Evolutionary conservation across 2,797 vertebrate species (phyloP), one percentile per base, ranked within the genome.

Genomic region (Trachops cirrhosus): DNA sequence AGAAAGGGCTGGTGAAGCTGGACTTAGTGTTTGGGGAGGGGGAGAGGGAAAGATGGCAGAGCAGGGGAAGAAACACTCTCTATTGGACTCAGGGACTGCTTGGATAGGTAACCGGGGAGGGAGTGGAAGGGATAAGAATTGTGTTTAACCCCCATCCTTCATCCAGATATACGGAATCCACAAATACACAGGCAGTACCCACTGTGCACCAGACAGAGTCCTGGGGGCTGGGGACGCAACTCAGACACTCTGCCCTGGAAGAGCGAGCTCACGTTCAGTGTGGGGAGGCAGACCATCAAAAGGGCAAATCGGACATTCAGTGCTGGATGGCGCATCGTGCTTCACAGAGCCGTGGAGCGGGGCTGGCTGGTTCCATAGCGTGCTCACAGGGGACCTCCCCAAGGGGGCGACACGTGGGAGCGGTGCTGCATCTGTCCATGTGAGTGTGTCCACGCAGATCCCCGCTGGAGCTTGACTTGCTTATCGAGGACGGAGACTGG

Each of bases 341-440:
- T 15, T 54, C 50, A 3, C 12, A 5, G 41, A 59, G 3, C 41
- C 3, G 0, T 34, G 44, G 48, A 12, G 18, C 29, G 3, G 67
- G 54, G 39, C 21, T 34, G 39, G 18, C 50, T 46, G 29, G 15
- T 18, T 48, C 26, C 19, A 0, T 12, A 34, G 21, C 22, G 37
- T 48, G 21, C 19, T 44, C 2, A 2, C 14, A 54, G 79, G 37
- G 48, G 67, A 16, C 14, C 48, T 34, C 68, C 19, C 34, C 22
- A 50, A 52, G 34, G 15, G 59, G 67, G 21, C 26, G 41, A 11
- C 3, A 0, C 2, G 16, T 26, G 3, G 4, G n/a, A 57, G 48
- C 0, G 0, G 26, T 5, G 32, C 52, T 3, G 16, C 7, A 1
- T 34, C 82, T 48, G 15, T n/a, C n/a, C n/a, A n/a, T n/a, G 7